phyloP scores from a whole-genome alignment of 1,140 invertebrate genomes.

The Drosophila funebris region DNA sequence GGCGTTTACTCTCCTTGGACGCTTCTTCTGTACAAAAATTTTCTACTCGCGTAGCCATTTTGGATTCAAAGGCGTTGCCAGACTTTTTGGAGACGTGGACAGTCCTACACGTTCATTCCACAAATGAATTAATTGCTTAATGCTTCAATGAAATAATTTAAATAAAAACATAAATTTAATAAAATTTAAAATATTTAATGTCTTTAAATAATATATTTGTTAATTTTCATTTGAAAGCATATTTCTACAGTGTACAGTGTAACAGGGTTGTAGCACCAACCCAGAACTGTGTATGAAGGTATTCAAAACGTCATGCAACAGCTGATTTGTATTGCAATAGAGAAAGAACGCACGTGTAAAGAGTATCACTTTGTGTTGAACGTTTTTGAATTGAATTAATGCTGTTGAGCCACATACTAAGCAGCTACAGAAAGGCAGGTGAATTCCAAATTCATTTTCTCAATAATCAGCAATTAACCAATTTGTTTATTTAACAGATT shows the following conservation, averaged over 20 bases:
- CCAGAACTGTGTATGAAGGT: not conserved
- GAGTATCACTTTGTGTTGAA: not conserved
- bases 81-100: not conserved
- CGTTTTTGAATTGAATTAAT: constrained; percentile 36
- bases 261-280: not conserved
- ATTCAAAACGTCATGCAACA: constrained; percentile 26
- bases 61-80: constrained; percentile 54
- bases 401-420: constrained; percentile 37
- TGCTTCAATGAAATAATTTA: not conserved
- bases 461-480: not conserved
- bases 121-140: no score
- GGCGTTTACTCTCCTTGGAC: constrained; percentile 72
- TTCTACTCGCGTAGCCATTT: constrained; percentile 66
- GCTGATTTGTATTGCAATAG: constrained; percentile 18
- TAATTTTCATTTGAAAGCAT: not conserved
- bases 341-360: constrained; percentile 48
- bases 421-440: constrained; percentile 65
- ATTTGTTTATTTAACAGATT: constrained; percentile 20
- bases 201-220: not conserved
- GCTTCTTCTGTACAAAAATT: constrained; percentile 70
- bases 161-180: not conserved
- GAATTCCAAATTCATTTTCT: constrained; percentile 38
- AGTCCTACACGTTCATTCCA: constrained; percentile 21
- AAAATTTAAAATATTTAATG: not conserved
- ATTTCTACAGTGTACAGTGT: not conserved